Evolutionary conservation across 2,113 vertebrate genomes (phyloP), one percentile per base, ranked within the genome.

Genomic region (Salvator merianae): DNA sequence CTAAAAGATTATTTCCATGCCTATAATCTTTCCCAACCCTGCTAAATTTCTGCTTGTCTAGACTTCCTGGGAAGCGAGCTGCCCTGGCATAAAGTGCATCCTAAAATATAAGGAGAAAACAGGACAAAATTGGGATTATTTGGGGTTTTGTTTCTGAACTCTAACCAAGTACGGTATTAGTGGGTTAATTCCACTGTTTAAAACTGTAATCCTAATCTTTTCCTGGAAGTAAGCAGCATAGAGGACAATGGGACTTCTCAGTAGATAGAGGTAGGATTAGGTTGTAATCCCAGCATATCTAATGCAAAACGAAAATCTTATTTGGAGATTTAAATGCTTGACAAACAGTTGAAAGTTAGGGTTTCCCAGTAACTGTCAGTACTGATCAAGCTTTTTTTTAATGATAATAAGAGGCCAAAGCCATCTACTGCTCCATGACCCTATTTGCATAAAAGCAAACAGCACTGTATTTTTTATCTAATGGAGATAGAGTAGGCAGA

Each of bases 331-430:
- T 1, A n/a, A 40, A 20, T 79, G 88, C 81, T 50, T 30, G 38
- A 73, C 66, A 62, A 47, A 88, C 83, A 43, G 76, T 80, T 50
- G 13, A 38, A 71, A 86, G 88, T 88, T 81, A 84, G 0, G 79
- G 88, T 91, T 93, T 91, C 90, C 84, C 87, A 87, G 89, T 83
- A 93, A 82, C 90, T 82, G 84, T 28, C 83, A 71, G 50, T 7
- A 0, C 43, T 24, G 80, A 81, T 70, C 10, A 80, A 8, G 62
- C 50, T 24, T 86, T 68, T 84, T 50, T 68, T 84, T 50, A 0
- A n/a, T 74, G 73, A 47, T 76, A 87, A 70, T 7, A 86, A 86
- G 86, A 91, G 4, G 78, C 83, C 68, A 83, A 90, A 78, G 28
- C 85, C 83, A 79, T 5, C 43, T 50, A 28, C 77, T 50, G 43